Conservation (phyloP, 2,113 vertebrate genomes). For the Psilopogon haemacephalus region DNA sequence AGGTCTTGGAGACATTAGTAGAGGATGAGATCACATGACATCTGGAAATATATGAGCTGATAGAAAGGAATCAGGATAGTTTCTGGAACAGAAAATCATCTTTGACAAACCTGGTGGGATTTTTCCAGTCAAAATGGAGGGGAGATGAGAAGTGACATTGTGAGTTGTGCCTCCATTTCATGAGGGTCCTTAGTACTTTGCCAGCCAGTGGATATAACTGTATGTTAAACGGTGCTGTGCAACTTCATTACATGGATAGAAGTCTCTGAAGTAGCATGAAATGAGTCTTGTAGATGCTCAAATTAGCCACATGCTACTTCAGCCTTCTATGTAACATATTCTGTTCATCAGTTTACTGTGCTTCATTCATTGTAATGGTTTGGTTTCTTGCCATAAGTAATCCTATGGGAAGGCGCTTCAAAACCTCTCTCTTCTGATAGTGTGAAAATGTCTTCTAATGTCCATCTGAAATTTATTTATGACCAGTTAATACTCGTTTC, state of each 20-base stretch:
- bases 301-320: not conserved
- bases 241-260: not conserved
- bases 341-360: constrained; percentile 34
- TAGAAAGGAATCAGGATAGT: constrained; percentile 10
- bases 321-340: not conserved
- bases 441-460: constrained; percentile 4
- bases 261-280: not conserved
- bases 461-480: constrained; percentile 5
- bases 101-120: constrained; percentile 18
- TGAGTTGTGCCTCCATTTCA: not conserved
- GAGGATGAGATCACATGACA: constrained; percentile 71
- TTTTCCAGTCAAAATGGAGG: not conserved
- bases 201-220: not conserved
- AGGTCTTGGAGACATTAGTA: constrained; percentile 61
- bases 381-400: constrained; percentile 15
- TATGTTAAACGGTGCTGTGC: not conserved
- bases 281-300: not conserved
- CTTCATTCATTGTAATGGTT: not conserved
- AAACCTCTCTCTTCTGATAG: constrained; percentile 4
- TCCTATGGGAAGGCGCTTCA: constrained; percentile 12
- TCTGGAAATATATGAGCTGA: constrained; percentile 64
- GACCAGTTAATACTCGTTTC: constrained; percentile 11
- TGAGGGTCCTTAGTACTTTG: not conserved
- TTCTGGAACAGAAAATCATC: not conserved
- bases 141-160: not conserved